Evolutionary conservation across 2,797 vertebrate genomes (phyloP).

Genomic region (Crenuchus spilurus): DNA sequence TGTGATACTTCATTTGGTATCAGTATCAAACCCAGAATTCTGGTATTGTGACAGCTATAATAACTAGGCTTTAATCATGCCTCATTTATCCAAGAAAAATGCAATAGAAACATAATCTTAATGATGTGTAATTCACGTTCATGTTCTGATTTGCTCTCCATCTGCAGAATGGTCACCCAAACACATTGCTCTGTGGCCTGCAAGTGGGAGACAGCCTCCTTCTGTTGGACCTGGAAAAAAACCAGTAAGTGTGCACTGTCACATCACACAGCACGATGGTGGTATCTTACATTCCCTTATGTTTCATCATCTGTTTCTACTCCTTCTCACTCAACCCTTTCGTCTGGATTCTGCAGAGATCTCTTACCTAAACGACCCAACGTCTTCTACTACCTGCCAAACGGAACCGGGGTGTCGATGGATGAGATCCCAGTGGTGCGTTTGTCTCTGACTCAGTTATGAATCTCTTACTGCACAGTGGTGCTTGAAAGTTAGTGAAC

Average conservation of each 20-base stretch:
- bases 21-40: no score
- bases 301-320: constrained; percentile 16
- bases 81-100: no score
- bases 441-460: constrained; percentile 3
- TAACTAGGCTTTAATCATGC: no score
- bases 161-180: constrained; percentile 74
- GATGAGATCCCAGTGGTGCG: constrained; percentile 65
- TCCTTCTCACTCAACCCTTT: background rate
- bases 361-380: constrained; percentile 75
- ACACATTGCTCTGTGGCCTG: constrained; percentile 74
- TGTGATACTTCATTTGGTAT: no score
- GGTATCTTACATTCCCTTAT: constrained; percentile 10
- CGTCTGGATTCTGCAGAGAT: constrained; percentile 68
- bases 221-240: constrained; percentile 85
- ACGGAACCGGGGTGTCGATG: constrained; percentile 76
- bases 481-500: no score
- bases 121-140: no score
- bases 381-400: constrained; percentile 85
- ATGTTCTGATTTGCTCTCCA: background rate
- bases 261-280: constrained; percentile 13
- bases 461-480: background rate
- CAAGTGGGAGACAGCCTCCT: constrained; percentile 74
- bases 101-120: no score
- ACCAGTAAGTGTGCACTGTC: constrained; percentile 78
- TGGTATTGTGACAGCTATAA: no score